phyloP scores from a whole-genome alignment of 2,888 invertebrate species.

The Phymatocera aterrima region DNA sequence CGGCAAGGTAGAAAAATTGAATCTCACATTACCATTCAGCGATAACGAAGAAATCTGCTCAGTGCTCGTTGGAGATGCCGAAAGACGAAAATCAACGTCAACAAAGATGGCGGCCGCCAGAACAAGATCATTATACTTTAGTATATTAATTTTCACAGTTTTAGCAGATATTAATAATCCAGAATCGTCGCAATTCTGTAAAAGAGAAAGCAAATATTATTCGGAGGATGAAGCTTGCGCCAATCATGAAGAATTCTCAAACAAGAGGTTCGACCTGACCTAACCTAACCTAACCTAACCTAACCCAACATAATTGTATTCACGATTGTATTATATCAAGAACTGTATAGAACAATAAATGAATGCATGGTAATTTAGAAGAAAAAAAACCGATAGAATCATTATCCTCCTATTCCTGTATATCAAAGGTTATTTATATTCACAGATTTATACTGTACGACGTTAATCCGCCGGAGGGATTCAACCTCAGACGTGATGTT shows the following conservation, averaged over 20 bases:
- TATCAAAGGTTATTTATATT: too few relatives aligned
- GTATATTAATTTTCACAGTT: neutral
- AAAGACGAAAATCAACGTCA: neutral
- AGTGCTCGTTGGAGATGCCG: neutral
- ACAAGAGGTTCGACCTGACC: conserved; percentile 52
- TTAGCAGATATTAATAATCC: neutral
- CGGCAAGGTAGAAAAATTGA: too few relatives aligned
- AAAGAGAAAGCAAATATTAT: conserved; percentile 36
- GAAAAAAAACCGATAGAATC: neutral
- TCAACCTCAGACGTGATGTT: conserved; percentile 96
- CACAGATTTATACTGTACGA: conserved; percentile 91
- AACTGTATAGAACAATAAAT: neutral
- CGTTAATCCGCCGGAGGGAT: conserved; percentile 96
- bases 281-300: neutral
- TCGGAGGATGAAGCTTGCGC: conserved; percentile 48
- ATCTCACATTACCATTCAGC: too few relatives aligned
- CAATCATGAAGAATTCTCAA: conserved; percentile 49
- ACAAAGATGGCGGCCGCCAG: neutral
- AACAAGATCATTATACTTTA: neutral
- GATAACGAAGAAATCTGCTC: too few relatives aligned
- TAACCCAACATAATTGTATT: neutral
- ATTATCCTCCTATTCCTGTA: too few relatives aligned
- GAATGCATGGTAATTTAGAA: conserved; percentile 27
- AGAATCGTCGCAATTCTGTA: conserved; percentile 51
- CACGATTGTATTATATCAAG: neutral